A percentile compares a stretch with the other conserved stretches of the same genome.
Conservation (phyloP, 2,113 vertebrate genomes). For the Alces alces region DNA sequence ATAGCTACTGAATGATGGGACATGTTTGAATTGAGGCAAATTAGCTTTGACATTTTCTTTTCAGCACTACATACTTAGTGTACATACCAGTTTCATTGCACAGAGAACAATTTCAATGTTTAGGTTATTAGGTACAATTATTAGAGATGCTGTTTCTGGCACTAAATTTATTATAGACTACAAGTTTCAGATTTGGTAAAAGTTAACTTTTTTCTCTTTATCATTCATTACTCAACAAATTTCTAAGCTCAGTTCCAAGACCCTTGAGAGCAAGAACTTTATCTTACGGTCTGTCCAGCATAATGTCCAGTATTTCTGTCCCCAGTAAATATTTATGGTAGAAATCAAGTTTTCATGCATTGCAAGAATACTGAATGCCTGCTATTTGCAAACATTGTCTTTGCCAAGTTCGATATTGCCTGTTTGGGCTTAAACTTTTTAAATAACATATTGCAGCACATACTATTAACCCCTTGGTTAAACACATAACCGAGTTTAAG, state of each 20-base stretch:
- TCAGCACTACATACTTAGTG: background rate
- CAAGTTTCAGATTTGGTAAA: background rate
- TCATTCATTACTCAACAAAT: background rate
- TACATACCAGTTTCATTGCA: background rate
- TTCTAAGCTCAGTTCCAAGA: background rate
- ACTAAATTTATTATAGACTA: background rate
- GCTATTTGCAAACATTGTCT: background rate
- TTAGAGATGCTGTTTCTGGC: background rate
- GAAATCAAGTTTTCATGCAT: background rate
- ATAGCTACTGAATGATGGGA: background rate
- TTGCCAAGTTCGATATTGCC: background rate
- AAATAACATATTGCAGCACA: background rate
- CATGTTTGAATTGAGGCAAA: background rate
- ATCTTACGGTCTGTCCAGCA: background rate
- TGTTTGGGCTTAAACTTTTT: background rate
- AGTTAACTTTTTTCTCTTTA: background rate
- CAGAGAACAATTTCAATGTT: background rate
- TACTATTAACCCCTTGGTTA: background rate
- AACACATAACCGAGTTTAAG: background rate
- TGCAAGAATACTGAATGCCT: background rate
- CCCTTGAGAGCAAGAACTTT: background rate
- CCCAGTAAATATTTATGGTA: background rate
- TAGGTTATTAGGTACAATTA: background rate
- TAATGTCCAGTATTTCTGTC: background rate
- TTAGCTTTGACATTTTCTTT: background rate